These are phyloP conservation scores for Zelleria hepariella DNA, from an alignment of 2,888 invertebrate genomes.

Conservation along the genomic window DNA sequence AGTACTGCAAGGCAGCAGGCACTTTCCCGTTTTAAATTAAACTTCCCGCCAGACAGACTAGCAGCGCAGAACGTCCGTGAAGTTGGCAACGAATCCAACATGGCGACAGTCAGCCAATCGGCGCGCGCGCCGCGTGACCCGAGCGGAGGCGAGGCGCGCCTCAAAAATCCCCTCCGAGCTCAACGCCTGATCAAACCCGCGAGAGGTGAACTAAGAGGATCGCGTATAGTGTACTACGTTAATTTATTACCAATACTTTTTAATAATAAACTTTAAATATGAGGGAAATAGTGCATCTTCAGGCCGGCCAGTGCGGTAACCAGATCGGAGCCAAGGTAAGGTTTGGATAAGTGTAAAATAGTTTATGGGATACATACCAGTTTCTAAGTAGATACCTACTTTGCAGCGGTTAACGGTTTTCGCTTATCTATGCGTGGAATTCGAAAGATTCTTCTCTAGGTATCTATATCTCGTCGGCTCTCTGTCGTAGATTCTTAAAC, in stretches of 20 bases:
- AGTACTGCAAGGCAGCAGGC: no score
- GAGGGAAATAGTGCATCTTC: constrained; percentile 88
- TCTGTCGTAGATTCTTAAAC: no score
- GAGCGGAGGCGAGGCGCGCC: constrained; percentile 62
- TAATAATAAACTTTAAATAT: constrained; percentile 60
- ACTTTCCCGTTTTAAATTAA: no score
- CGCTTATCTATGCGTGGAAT: constrained; percentile 4
- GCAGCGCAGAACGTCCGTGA: constrained; percentile 25
- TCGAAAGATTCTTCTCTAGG: constrained; percentile 4
- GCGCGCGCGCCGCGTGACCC: constrained; percentile 25
- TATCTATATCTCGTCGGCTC: background rate
- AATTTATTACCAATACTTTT: constrained; percentile 49
- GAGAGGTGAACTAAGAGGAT: constrained; percentile 58
- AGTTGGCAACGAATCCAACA: constrained; percentile 33
- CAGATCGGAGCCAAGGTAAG: constrained; percentile 80
- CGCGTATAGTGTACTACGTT: constrained; percentile 60
- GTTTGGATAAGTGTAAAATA: background rate
- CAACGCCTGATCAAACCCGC: constrained; percentile 48
- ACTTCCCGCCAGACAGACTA: no score
- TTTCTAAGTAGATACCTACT: background rate
- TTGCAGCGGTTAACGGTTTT: constrained; percentile 14
- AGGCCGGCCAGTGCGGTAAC: constrained; percentile 89
- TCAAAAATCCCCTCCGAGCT: constrained; percentile 60
- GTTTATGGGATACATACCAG: background rate
- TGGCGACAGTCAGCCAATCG: constrained; percentile 40